Evolutionary conservation across 2,888 invertebrate species (phyloP).

Genomic region (Sminthurides aquaticus): DNA sequence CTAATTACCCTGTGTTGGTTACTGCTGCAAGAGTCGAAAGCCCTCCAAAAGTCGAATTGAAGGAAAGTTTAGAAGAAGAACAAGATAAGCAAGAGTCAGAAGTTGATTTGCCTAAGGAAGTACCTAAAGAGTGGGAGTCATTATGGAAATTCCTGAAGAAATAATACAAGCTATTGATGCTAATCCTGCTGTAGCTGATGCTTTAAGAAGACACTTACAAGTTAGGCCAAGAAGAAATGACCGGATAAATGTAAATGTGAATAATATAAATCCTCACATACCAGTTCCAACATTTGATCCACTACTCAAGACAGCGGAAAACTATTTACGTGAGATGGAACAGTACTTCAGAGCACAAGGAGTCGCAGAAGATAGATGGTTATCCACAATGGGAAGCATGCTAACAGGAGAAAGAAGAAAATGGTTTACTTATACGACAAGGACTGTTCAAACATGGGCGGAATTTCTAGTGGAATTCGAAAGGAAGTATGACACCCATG

Average conservation of each 20-base stretch:
- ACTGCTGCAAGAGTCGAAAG: no score
- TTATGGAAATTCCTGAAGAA: background rate
- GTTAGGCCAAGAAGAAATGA: background rate
- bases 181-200: background rate
- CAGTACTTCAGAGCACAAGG: slow-evolving; percentile 9
- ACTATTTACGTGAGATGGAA: slow-evolving; percentile 11
- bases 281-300: no score
- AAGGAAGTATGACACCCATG: slow-evolving; percentile 11
- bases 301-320: no score
- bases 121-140: no score
- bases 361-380: background rate
- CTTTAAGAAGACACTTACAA: background rate
- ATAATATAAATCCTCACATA: slow-evolving; percentile 4
- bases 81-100: no score
- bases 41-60: no score
- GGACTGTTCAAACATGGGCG: background rate
- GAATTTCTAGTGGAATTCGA: background rate
- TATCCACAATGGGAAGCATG: background rate
- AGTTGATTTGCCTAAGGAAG: no score
- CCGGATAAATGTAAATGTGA: background rate
- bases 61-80: no score
- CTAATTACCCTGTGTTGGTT: no score
- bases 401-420: slow-evolving; percentile 6
- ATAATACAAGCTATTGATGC: background rate
- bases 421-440: slow-evolving; percentile 10